Conservation (phyloP, 2,113 vertebrate species). For the Sphaerodactylus townsendi region DNA sequence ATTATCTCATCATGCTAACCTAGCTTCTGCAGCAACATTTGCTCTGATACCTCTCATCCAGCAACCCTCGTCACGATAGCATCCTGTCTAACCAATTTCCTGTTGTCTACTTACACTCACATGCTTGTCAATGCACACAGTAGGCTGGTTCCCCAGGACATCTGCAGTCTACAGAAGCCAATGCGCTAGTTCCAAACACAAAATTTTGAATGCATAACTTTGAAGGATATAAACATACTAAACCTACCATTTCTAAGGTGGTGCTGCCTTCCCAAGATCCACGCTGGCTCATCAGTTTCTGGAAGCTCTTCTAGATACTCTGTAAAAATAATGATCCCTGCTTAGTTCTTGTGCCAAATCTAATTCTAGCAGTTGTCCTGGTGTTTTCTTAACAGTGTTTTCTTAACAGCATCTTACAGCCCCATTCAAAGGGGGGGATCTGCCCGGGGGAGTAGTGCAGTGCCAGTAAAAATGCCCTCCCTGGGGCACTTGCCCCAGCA, state of each 20-base stretch:
- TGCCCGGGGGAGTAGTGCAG: too few relatives aligned
- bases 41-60: not conserved
- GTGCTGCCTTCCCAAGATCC: slow-evolving; percentile 83
- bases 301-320: slow-evolving; percentile 83
- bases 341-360: not conserved
- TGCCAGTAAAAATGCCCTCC: too few relatives aligned
- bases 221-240: not conserved
- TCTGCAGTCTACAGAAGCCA: slow-evolving; percentile 20
- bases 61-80: not conserved
- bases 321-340: slow-evolving; percentile 64
- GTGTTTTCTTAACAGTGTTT: not conserved
- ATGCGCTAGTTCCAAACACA: not conserved
- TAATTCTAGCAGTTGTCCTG: not conserved
- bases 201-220: not conserved
- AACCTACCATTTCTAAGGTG: slow-evolving; percentile 77
- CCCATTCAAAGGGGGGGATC: too few relatives aligned
- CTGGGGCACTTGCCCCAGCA: too few relatives aligned
- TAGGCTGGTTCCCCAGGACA: not conserved
- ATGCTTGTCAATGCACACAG: not conserved
- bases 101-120: not conserved
- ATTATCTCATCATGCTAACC: not conserved
- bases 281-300: slow-evolving; percentile 80
- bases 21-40: not conserved
- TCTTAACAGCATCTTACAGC: not conserved
- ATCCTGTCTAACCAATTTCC: not conserved